Evolutionary conservation across 2,797 vertebrate species (phyloP).

Genomic region (Ambastaia sidthimunki): DNA sequence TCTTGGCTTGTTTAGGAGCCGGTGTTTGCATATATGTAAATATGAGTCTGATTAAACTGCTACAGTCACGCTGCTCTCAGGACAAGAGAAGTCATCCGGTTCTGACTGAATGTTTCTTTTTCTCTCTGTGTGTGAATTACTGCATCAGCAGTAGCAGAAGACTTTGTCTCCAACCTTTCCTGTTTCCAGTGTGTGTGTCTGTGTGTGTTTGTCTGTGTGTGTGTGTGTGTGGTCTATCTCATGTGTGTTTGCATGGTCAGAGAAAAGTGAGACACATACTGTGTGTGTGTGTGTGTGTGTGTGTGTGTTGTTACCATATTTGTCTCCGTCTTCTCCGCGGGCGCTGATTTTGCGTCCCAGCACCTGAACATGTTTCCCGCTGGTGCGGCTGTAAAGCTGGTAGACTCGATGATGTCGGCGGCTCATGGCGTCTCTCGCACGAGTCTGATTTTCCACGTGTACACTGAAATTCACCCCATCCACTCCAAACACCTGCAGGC

Average conservation of each 20-base stretch:
- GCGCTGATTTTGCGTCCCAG: slow-evolving; percentile 94
- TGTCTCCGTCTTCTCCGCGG: slow-evolving; percentile 96
- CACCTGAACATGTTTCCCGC: slow-evolving; percentile 97
- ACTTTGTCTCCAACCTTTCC: slow-evolving; percentile 76
- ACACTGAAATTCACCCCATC: slow-evolving; percentile 98
- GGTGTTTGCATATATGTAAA: background rate
- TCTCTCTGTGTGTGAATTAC: slow-evolving; percentile 71
- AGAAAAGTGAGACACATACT: slow-evolving; percentile 15
- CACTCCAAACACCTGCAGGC: slow-evolving; percentile 91
- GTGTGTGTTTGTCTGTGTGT: slow-evolving; percentile 39
- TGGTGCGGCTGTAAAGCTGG: slow-evolving; percentile 98
- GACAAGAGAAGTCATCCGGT: slow-evolving; percentile 67
- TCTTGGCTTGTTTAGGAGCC: background rate
- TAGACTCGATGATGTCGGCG: slow-evolving; percentile 95
- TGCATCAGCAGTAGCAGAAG: slow-evolving; percentile 80
- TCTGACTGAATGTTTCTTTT: slow-evolving; percentile 55
- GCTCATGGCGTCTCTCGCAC: slow-evolving; percentile 95
- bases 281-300: slow-evolving; percentile 33
- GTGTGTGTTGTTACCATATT: slow-evolving; percentile 91
- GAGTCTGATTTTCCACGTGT: slow-evolving; percentile 98
- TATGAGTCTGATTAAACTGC: background rate
- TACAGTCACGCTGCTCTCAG: slow-evolving; percentile 30
- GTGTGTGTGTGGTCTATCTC: slow-evolving; percentile 32
- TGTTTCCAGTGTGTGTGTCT: slow-evolving; percentile 53
- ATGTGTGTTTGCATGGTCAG: slow-evolving; percentile 50